phyloP scores from a whole-genome alignment of 2,888 invertebrate genomes.

The Antheraea assamensis region DNA sequence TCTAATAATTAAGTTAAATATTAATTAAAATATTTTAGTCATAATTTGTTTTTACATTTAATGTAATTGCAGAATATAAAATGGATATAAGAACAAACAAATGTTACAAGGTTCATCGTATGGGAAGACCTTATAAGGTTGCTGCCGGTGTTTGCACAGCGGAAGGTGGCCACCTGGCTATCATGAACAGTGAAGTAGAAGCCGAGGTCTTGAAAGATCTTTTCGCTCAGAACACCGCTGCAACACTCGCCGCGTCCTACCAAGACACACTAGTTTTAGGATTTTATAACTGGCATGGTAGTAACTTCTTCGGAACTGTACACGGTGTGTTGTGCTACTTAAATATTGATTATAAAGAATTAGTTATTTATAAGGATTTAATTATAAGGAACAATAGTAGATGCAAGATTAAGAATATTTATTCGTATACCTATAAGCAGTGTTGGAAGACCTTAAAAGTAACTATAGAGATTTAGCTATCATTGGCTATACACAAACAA shows the following conservation, averaged over 20 bases:
- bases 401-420: no score
- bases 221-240: background rate
- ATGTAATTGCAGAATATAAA: background rate
- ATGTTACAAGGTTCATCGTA: background rate
- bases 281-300: conserved; percentile 8
- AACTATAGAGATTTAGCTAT: no score
- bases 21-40: background rate
- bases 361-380: no score
- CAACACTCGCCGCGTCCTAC: background rate
- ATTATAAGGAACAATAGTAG: no score
- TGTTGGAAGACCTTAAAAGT: no score
- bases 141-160: conserved; percentile 17
- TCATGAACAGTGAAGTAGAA: conserved; percentile 35
- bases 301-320: background rate
- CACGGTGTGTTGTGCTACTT: background rate
- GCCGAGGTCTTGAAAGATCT: background rate
- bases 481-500: no score
- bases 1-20: no score
- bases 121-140: background rate
- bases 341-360: no score
- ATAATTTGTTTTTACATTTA: background rate
- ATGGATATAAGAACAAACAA: conserved; percentile 7
- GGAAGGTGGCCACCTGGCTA: conserved; percentile 29
- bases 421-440: no score
- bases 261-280: background rate